Evolutionary conservation across 2,113 vertebrate genomes (phyloP), one percentile per base, ranked within the genome.

Genomic region (Otolemur garnettii): DNA sequence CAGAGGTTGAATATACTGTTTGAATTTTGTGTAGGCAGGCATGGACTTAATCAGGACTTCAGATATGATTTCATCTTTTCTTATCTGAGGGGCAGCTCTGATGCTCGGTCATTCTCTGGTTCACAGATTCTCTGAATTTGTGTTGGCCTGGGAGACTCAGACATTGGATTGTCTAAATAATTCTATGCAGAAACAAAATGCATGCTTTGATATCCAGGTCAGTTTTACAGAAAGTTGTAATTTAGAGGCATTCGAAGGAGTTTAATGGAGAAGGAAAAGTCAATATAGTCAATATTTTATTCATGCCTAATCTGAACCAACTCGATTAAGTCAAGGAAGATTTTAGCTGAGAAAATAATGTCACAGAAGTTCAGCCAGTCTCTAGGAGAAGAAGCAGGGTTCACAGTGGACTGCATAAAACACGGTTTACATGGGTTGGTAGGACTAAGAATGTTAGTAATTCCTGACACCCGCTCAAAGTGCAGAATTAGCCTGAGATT

Each of bases 241-340:
- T 83, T 96, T 87, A 91, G 35, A 88, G 90, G 62, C 42, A 86
- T 96, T 96, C 68, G 87, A 50, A 92, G 85, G n/a, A 66, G 1
- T 6, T 94, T 55, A 45, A 11, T 22, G 17, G 26, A 96, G 96
- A 95, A 45, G 35, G 28, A 96, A 33, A 85, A 79, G n/a, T 93
- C 45, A 92, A 82, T 94, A 97, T 96, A 79, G n/a, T 93, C 45
- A 92, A 82, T 94, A 97, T 96, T 97, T 96, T 82, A 62, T 90
- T 96, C 87, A 87, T 91, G 28, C 9, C 89, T 94, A 95, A 82
- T 30, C 79, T 4, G 5, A 94, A 71, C 8, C 64, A 72, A 97
- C 50, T 38, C 11, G n/a, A 33, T 1, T 9, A 97, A 15, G 28
- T 75, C 60, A 93, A n/a, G 71, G 86, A 91, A 91, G 96, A 78